These are phyloP conservation scores for Acipenser ruthenus DNA, from an alignment of 2,797 vertebrate species.

Conservation along the genomic window DNA sequence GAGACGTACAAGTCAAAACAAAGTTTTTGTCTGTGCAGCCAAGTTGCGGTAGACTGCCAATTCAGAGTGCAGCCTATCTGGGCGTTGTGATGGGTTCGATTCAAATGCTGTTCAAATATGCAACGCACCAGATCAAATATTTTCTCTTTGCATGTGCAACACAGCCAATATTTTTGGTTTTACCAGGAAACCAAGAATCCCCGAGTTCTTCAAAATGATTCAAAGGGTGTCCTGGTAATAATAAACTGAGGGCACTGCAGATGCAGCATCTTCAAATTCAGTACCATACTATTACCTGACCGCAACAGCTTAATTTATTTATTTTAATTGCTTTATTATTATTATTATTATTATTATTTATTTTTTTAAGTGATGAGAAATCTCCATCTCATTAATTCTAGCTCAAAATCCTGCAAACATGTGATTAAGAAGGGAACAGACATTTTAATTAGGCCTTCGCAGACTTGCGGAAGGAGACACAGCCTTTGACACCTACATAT, in stretches of 20 bases:
- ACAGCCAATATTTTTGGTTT: conserved; percentile 1
- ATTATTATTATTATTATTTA: neutral
- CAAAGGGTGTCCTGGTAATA: neutral
- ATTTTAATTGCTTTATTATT: neutral
- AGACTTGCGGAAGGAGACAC: conserved; percentile 59
- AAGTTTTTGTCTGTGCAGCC: conserved; percentile 1
- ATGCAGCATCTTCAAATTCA: no score
- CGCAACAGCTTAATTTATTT: neutral
- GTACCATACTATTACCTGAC: no score
- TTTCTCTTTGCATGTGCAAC: neutral
- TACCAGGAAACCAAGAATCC: neutral
- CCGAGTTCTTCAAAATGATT: no score
- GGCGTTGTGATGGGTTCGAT: conserved; percentile 9
- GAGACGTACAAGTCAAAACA: conserved; percentile 6
- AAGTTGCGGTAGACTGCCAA: conserved; percentile 12
- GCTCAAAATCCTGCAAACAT: neutral
- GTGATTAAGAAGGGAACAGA: conserved; percentile 42
- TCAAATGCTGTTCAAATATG: conserved; percentile 11
- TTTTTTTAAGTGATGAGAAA: neutral
- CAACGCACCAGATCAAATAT: neutral
- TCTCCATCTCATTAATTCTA: neutral
- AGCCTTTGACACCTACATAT: conserved; percentile 50
- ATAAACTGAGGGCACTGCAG: neutral
- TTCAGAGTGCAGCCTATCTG: neutral
- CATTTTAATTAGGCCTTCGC: conserved; percentile 63